Percentiles rank a stretch among this genome's conserved stretches.
These are phyloP conservation scores for Vesta saturnalis DNA, from an alignment of 2,888 invertebrate species.

Conservation along the genomic window DNA sequence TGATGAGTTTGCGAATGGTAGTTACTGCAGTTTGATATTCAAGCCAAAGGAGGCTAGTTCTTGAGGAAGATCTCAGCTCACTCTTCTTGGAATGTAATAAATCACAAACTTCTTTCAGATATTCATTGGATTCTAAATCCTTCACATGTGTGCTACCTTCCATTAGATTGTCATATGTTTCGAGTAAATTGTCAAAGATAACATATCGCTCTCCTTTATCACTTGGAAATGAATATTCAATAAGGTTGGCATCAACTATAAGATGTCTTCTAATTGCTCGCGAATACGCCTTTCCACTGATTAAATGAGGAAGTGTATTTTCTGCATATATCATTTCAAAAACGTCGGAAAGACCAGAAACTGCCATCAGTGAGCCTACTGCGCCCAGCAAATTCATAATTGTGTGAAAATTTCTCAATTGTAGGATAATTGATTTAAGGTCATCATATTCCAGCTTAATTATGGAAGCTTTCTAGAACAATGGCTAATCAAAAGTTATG, in stretches of 20 bases:
- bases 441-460: not conserved
- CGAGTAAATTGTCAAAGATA: not conserved
- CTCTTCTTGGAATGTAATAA: not conserved
- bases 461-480: not conserved
- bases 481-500: not conserved
- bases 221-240: not conserved
- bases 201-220: not conserved
- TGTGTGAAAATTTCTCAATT: not conserved
- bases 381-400: not conserved
- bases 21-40: not conserved
- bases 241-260: not conserved
- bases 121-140: not conserved
- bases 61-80: not conserved
- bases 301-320: not conserved
- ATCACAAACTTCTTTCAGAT: not conserved
- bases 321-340: not conserved
- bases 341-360: not conserved
- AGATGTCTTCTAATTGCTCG: not conserved
- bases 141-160: not conserved
- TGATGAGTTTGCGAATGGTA: slow-evolving; percentile 5
- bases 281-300: not conserved
- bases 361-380: not conserved
- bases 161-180: not conserved
- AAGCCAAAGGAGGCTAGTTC: not conserved
- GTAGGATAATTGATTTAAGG: not conserved